These are phyloP conservation scores for Sarcophaga carnaria DNA, from an alignment of 2,888 invertebrate species.

Conservation along the genomic window DNA sequence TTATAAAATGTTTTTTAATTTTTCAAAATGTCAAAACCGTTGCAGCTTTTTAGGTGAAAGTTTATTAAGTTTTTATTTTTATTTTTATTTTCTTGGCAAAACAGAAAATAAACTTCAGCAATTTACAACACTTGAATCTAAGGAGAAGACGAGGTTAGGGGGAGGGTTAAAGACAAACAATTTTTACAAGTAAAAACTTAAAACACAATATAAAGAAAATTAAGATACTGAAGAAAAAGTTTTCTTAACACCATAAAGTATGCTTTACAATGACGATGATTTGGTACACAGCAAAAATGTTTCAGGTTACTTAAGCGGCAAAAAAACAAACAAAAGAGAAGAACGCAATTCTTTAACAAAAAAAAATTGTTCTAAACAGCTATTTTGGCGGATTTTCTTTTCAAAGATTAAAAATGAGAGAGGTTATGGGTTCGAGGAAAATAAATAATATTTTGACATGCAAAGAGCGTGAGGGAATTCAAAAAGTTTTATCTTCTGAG, in stretches of 20 bases:
- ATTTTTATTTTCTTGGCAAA: not conserved
- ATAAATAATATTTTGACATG: conserved; percentile 29
- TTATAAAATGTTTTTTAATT: conserved; percentile 33
- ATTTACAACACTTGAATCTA: conserved; percentile 33
- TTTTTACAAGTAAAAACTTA: not conserved
- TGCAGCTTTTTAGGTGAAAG: conserved; percentile 1
- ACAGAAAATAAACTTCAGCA: conserved; percentile 24
- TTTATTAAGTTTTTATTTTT: conserved; percentile 4
- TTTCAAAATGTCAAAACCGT: conserved; percentile 40
- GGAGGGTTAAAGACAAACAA: too few relatives aligned
- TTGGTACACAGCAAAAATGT: conserved; percentile 16
- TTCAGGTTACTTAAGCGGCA: conserved; percentile 7
- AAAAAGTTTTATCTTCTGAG: not conserved
- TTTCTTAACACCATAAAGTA: not conserved
- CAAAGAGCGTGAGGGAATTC: not conserved
- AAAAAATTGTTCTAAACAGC: not conserved
- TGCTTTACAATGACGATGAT: not conserved
- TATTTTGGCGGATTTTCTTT: conserved; percentile 7
- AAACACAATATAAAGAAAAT: conserved; percentile 34
- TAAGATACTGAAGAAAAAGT: conserved; percentile 25
- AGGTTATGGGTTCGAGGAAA: not conserved
- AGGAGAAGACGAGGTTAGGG: not conserved
- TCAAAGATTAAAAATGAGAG: not conserved
- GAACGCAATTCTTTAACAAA: not conserved
- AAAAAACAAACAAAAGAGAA: not conserved